Conservation (phyloP, 2,113 vertebrate genomes). For the Saccopteryx leptura region DNA sequence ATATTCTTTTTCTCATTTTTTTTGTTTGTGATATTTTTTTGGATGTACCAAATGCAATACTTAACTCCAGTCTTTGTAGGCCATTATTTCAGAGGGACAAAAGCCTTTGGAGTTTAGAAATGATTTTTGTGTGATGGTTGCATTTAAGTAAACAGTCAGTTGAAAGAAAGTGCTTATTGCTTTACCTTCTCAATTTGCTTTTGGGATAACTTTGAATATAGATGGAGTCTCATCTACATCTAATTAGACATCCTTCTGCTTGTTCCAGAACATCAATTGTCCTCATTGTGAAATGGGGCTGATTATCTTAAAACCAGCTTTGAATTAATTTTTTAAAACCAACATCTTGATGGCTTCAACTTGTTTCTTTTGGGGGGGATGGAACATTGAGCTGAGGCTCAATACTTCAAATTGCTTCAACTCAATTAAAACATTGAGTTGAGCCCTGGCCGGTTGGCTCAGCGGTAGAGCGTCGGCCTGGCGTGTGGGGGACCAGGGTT, state of each 20-base stretch:
- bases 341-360: conserved; percentile 2
- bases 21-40: background rate
- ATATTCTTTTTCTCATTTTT: background rate
- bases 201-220: conserved; percentile 14
- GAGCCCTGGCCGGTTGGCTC: no score
- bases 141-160: background rate
- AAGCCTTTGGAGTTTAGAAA: conserved; percentile 22
- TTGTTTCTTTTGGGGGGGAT: background rate
- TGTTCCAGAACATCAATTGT: background rate
- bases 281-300: background rate
- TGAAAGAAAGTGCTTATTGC: conserved; percentile 11
- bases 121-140: background rate
- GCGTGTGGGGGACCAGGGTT: no score
- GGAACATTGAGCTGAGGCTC: no score
- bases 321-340: conserved; percentile 62
- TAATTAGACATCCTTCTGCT: background rate
- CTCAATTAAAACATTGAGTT: background rate
- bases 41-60: background rate
- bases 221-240: conserved; percentile 35
- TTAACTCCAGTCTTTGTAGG: background rate
- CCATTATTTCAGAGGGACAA: background rate
- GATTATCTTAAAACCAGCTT: conserved; percentile 44
- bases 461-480: no score
- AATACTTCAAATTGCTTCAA: no score
- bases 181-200: background rate